Percentiles rank a stretch among this genome's conserved stretches.
Evolutionary conservation across 2,797 vertebrate species (phyloP).

Genomic region (Lepidocolaptes lacrymiger): DNA sequence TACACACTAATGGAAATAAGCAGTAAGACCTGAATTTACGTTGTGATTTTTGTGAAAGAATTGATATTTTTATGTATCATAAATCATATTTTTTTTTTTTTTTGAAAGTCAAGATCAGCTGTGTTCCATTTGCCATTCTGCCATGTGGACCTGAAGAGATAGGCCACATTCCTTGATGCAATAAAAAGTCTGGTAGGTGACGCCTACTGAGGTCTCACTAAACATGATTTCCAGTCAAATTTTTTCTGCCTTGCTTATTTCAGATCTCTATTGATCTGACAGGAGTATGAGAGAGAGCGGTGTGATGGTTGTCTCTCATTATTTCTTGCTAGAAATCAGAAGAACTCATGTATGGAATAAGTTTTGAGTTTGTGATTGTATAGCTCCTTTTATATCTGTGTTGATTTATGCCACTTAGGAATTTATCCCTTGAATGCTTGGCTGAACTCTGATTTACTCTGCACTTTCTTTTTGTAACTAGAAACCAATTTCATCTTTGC

Average conservation of each 20-base stretch:
- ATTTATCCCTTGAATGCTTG: neutral
- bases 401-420: neutral
- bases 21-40: neutral
- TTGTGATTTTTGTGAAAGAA: neutral
- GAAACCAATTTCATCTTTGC: neutral
- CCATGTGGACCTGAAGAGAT: neutral
- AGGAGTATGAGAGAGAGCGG: neutral
- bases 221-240: neutral
- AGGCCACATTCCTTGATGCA: neutral
- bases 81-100: neutral
- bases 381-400: neutral
- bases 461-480: neutral
- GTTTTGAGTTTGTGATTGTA: neutral
- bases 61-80: neutral
- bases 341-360: neutral
- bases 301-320: neutral
- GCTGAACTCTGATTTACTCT: neutral
- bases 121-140: neutral
- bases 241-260: neutral
- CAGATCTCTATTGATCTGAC: neutral
- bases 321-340: neutral
- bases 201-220: neutral
- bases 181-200: neutral
- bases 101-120: neutral
- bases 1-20: neutral